Conservation (phyloP, 2,888 invertebrate species). For the Mamestra brassicae region DNA sequence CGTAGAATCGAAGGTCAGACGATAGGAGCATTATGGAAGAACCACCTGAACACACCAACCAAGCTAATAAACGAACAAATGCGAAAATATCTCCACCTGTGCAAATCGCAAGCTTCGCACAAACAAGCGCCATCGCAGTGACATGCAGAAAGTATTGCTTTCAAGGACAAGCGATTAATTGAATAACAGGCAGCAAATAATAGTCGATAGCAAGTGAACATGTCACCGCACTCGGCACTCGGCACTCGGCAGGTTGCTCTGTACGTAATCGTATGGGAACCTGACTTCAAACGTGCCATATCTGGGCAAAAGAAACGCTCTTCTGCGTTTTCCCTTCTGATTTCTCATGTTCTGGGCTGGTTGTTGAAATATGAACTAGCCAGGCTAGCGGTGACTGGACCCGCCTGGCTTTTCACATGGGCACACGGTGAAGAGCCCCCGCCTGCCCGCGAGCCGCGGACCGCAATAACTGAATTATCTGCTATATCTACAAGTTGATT, state of each 20-base stretch:
- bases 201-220: not conserved
- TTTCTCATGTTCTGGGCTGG: no score
- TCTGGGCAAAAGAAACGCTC: not conserved
- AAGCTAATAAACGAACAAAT: constrained; percentile 4
- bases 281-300: not conserved
- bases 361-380: not conserved
- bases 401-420: no score
- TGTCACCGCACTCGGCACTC: not conserved
- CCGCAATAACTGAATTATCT: no score
- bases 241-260: not conserved
- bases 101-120: constrained; percentile 23
- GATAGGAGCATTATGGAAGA: not conserved
- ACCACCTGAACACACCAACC: constrained; percentile 21
- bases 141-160: constrained; percentile 13
- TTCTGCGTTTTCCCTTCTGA: not conserved
- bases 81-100: constrained; percentile 17
- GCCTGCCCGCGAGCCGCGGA: not conserved
- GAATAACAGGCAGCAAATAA: not conserved
- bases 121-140: constrained; percentile 11
- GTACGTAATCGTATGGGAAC: not conserved
- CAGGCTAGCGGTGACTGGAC: not conserved
- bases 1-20: constrained; percentile 1
- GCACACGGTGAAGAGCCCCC: not conserved
- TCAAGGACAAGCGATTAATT: not conserved
- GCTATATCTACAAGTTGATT: not conserved